These are phyloP conservation scores for Acanthococcus lagerstroemiae DNA, from an alignment of 2,888 invertebrate genomes.

Conservation along the genomic window DNA sequence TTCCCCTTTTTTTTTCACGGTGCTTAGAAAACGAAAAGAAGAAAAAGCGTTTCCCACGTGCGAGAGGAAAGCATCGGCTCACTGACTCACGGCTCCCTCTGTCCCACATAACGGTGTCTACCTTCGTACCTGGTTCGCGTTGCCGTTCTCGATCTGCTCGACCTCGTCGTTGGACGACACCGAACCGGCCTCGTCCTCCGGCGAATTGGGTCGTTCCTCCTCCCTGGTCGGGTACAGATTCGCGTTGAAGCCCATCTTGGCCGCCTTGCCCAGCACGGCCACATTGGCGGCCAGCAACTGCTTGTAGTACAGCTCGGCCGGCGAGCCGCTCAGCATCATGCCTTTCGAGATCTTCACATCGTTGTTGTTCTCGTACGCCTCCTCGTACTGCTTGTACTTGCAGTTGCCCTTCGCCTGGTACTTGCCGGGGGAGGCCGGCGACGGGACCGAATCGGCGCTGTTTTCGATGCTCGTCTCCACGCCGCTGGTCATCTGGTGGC, in stretches of 20 bases:
- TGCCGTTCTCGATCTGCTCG: constrained; percentile 4
- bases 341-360: constrained; percentile 10
- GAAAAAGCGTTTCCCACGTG: too few species aligned
- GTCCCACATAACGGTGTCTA: too few species aligned
- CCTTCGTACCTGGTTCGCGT: constrained; percentile 21
- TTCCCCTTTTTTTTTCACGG: too few species aligned
- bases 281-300: constrained; percentile 38
- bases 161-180: constrained; percentile 19
- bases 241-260: constrained; percentile 28
- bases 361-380: constrained; percentile 11
- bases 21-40: too few species aligned
- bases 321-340: constrained; percentile 14
- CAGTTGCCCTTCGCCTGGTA: constrained; percentile 8
- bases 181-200: constrained; percentile 23
- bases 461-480: background rate
- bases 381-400: constrained; percentile 14
- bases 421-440: constrained; percentile 8
- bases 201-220: constrained; percentile 26
- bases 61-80: too few species aligned
- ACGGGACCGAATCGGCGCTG: constrained; percentile 1
- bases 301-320: constrained; percentile 38
- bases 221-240: constrained; percentile 21
- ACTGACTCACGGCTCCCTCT: too few species aligned
- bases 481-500: background rate
- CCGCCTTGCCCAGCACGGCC: constrained; percentile 35